Evolutionary conservation across 2,888 invertebrate genomes (phyloP).

Genomic region (Gortyna flavago): DNA sequence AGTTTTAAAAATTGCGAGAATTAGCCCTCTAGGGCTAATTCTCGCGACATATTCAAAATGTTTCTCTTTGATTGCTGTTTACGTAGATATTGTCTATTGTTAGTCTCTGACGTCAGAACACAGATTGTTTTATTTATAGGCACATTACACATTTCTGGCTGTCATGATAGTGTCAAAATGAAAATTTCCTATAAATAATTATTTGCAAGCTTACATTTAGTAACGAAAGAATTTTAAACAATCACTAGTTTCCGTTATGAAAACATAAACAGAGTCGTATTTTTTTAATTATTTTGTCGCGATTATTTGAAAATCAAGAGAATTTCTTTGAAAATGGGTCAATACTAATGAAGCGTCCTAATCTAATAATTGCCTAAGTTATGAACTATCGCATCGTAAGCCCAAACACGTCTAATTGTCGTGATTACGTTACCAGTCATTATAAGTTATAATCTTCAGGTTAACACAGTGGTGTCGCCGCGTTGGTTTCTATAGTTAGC

Average conservation of each 20-base stretch:
- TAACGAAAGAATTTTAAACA: constrained; percentile 7
- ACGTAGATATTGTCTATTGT: constrained; percentile 63
- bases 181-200: constrained; percentile 9
- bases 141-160: constrained; percentile 21
- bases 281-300: constrained; percentile 21
- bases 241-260: not conserved
- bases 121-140: constrained; percentile 44
- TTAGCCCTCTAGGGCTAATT: too few relatives aligned
- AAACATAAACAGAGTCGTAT: constrained; percentile 14
- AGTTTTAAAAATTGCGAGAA: too few relatives aligned
- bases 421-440: constrained; percentile 61
- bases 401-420: constrained; percentile 52
- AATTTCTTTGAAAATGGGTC: constrained; percentile 21
- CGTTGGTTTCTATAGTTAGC: constrained; percentile 78
- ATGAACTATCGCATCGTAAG: constrained; percentile 60
- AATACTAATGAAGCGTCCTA: constrained; percentile 48
- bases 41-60: constrained; percentile 38
- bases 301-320: constrained; percentile 24
- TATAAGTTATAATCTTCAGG: constrained; percentile 62
- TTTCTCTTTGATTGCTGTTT: constrained; percentile 47
- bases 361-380: constrained; percentile 57
- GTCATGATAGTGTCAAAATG: constrained; percentile 37
- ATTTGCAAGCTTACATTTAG: constrained; percentile 19
- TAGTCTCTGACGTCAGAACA: constrained; percentile 64
- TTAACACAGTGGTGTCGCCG: constrained; percentile 72